These are phyloP conservation scores for Malachius bipustulatus DNA, from an alignment of 2,888 invertebrate species.

Conservation along the genomic window DNA sequence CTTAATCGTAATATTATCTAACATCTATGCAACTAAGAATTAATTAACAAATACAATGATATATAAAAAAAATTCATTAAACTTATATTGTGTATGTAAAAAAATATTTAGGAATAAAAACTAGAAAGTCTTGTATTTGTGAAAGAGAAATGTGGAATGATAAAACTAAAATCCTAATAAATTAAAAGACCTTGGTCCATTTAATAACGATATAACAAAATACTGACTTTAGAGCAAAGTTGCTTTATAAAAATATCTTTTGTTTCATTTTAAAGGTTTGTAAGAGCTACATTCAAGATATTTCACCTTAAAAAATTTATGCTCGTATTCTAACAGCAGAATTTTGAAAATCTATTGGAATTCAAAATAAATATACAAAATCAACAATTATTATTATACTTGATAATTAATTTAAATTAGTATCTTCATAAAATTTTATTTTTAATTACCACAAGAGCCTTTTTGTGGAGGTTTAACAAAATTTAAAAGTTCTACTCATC, in stretches of 20 bases:
- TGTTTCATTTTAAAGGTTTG: too few relatives aligned
- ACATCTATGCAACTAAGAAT: slow-evolving; percentile 32
- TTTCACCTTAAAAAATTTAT: too few relatives aligned
- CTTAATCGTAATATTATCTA: slow-evolving; percentile 34
- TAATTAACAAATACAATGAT: slow-evolving; percentile 39
- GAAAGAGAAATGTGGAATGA: slow-evolving; percentile 36
- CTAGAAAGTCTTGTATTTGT: slow-evolving; percentile 36
- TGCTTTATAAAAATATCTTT: slow-evolving; percentile 12
- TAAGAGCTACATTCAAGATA: too few relatives aligned
- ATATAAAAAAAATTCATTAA: slow-evolving; percentile 32
- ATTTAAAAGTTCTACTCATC: too few relatives aligned
- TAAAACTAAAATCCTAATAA: slow-evolving; percentile 28
- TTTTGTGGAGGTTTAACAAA: too few relatives aligned
- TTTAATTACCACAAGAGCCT: too few relatives aligned
- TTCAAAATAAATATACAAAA: too few relatives aligned
- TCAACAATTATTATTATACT: too few relatives aligned
- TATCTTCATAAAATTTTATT: too few relatives aligned
- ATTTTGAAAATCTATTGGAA: too few relatives aligned
- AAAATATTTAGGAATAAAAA: slow-evolving; percentile 38
- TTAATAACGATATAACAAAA: slow-evolving; percentile 24
- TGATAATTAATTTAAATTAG: too few relatives aligned
- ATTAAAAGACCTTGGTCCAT: slow-evolving; percentile 33
- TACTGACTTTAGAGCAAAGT: slow-evolving; percentile 27
- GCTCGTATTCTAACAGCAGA: too few relatives aligned
- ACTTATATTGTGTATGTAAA: slow-evolving; percentile 34